Percentiles rank a stretch among this genome's conserved stretches.
These are phyloP conservation scores for Mactra quadrangularis DNA, from an alignment of 1,140 invertebrate genomes.

Conservation along the genomic window DNA sequence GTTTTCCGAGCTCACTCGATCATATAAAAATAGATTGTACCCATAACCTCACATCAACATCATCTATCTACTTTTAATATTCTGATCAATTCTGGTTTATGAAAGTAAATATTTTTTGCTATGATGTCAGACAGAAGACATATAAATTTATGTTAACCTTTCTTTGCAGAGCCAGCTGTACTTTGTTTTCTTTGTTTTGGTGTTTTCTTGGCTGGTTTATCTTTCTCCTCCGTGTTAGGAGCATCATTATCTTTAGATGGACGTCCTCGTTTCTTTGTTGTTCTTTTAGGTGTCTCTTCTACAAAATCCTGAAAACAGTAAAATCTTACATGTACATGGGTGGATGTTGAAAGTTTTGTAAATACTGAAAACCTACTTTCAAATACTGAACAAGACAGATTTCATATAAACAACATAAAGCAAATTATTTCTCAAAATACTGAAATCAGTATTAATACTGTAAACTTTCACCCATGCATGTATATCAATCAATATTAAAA, in stretches of 20 bases:
- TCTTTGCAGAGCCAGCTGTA: slow-evolving; percentile 49
- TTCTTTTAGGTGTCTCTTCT: slow-evolving; percentile 60
- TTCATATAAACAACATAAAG: too few relatives aligned
- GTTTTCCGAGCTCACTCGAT: too few relatives aligned
- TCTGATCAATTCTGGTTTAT: not conserved
- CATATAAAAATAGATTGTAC: too few relatives aligned
- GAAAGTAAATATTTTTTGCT: not conserved
- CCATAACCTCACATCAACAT: too few relatives aligned
- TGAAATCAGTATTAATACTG: too few relatives aligned
- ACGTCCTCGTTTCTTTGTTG: slow-evolving; percentile 18
- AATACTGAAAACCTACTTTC: too few relatives aligned
- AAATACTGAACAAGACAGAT: too few relatives aligned
- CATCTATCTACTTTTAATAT: not conserved
- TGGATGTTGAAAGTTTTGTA: too few relatives aligned
- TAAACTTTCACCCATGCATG: too few relatives aligned
- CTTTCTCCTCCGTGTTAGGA: slow-evolving; percentile 81
- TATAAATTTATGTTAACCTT: slow-evolving; percentile 32
- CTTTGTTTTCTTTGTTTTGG: slow-evolving; percentile 59
- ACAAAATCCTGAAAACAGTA: slow-evolving; percentile 61
- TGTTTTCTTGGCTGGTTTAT: slow-evolving; percentile 67
- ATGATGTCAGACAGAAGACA: not conserved
- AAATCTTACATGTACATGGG: not conserved
- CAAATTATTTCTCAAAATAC: too few relatives aligned
- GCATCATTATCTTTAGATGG: slow-evolving; percentile 75
- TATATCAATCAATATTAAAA: too few relatives aligned